A percentile compares a stretch with the other conserved stretches of the same genome.
Conservation (phyloP, 2,797 vertebrate genomes). For the Nyctibius grandis region DNA sequence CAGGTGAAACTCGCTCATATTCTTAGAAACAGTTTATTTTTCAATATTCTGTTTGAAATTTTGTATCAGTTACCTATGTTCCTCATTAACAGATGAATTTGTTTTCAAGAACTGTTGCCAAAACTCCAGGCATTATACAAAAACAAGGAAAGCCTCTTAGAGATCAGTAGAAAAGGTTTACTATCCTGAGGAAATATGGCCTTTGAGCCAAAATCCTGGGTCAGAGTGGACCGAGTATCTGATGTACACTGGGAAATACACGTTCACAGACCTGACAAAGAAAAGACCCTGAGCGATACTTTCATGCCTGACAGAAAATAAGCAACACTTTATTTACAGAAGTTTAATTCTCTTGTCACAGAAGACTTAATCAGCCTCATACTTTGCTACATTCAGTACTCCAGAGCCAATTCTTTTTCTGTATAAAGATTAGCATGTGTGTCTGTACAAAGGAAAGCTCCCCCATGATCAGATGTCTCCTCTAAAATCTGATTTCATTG, state of each 20-base stretch:
- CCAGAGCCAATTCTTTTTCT: neutral
- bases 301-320: neutral
- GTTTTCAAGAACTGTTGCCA: neutral
- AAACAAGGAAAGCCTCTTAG: neutral
- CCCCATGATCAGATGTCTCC: neutral
- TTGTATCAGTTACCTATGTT: neutral
- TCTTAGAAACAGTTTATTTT: conserved; percentile 8
- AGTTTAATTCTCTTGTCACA: neutral
- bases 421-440: neutral
- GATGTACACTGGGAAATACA: neutral
- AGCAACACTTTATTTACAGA: neutral
- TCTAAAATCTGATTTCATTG: neutral
- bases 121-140: neutral
- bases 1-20: conserved; percentile 1
- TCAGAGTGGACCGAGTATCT: neutral
- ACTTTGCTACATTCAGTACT: neutral
- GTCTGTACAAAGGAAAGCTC: neutral
- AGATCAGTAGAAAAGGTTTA: neutral
- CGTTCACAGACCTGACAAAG: neutral
- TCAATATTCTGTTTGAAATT: neutral
- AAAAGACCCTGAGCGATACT: neutral
- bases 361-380: neutral
- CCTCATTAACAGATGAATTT: neutral
- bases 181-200: neutral
- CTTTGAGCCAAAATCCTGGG: neutral